Evolutionary conservation across 2,113 vertebrate genomes (phyloP).

Genomic region (Lipotes vexillifer): DNA sequence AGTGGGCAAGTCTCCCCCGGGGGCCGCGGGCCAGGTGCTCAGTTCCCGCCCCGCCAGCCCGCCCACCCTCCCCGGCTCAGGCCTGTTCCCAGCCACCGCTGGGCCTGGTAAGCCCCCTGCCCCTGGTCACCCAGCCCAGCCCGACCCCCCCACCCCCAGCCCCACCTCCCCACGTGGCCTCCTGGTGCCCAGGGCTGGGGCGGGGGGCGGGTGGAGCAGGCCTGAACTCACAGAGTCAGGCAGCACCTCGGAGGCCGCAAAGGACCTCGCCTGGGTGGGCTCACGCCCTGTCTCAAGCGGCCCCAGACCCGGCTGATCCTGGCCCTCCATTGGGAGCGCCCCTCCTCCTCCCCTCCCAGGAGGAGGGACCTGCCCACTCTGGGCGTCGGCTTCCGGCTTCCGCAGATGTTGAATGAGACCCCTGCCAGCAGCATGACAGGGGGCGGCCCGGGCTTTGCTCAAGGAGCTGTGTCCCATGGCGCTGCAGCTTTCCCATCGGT

Average conservation of each 20-base stretch:
- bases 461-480: neutral
- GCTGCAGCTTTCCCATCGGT: slow-evolving; percentile 18
- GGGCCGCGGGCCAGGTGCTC: accelerated
- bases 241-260: neutral
- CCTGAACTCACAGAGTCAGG: neutral
- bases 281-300: neutral
- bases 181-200: neutral
- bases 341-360: neutral
- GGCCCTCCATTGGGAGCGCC: accelerated
- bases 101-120: accelerated
- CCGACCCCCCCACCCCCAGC: neutral
- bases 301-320: neutral
- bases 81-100: neutral
- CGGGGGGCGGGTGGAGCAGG: neutral
- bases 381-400: neutral
- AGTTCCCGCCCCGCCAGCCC: neutral
- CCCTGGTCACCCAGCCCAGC: neutral
- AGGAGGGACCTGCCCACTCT: accelerated
- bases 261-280: neutral
- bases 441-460: neutral
- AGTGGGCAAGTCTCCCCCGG: accelerated
- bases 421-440: accelerated
- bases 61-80: accelerated
- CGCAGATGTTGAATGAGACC: accelerated
- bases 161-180: neutral